Evolutionary conservation across 2,888 invertebrate genomes (phyloP).

Genomic region (Galeruca laticollis): DNA sequence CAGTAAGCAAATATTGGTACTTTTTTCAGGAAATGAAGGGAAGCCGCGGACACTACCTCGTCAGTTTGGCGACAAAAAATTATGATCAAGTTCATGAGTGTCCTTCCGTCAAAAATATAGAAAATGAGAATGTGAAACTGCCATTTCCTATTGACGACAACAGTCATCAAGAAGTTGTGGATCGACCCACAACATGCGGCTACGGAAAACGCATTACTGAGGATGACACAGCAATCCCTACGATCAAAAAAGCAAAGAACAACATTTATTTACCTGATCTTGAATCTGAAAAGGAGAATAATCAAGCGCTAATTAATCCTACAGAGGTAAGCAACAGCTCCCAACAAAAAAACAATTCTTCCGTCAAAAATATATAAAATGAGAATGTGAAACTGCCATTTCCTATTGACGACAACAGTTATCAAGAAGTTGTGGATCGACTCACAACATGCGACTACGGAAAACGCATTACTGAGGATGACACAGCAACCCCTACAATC

Average conservation of each 20-base stretch:
- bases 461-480: conserved; percentile 18
- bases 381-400: conserved; percentile 19
- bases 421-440: conserved; percentile 21
- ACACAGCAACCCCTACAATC: conserved; percentile 11
- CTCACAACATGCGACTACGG: conserved; percentile 14
- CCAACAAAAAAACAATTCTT: conserved; percentile 1
- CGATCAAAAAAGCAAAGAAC: neutral
- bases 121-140: conserved; percentile 4
- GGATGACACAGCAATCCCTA: conserved; percentile 16
- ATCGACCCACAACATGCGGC: conserved; percentile 16
- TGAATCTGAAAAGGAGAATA: conserved; percentile 4
- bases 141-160: conserved; percentile 14
- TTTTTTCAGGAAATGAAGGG: too few species aligned
- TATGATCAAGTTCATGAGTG: too few species aligned
- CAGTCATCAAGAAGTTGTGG: conserved; percentile 21
- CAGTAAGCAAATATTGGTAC: too few species aligned
- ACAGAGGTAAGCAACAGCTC: conserved; percentile 2
- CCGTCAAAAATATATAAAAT: conserved; percentile 16
- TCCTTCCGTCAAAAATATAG: too few species aligned
- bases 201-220: conserved; percentile 22
- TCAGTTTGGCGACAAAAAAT: too few species aligned
- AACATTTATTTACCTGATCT: conserved; percentile 1
- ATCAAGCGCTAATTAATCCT: conserved; percentile 4
- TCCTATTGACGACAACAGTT: conserved; percentile 19
- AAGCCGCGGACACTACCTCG: too few species aligned